phyloP scores from a whole-genome alignment of 1,140 invertebrate genomes.

The Pachypsylla venusta region DNA sequence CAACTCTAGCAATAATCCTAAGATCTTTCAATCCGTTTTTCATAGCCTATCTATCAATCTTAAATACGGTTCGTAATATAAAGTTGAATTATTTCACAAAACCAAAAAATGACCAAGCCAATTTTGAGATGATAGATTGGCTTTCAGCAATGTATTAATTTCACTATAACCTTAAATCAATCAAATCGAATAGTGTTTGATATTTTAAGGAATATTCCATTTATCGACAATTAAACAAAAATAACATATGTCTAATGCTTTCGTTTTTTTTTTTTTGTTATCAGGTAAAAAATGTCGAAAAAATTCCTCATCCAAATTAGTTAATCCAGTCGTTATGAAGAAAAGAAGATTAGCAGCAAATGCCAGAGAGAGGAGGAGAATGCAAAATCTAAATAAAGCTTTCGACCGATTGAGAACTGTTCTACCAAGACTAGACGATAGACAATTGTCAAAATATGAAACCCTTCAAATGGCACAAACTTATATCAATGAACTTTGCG shows the following conservation, averaged over 20 bases:
- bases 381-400: conserved; percentile 88
- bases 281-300: not conserved
- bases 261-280: not conserved
- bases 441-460: conserved; percentile 90
- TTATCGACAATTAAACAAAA: not conserved
- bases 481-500: conserved; percentile 78
- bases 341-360: conserved; percentile 83
- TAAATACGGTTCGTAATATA: too few species aligned
- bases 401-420: conserved; percentile 80
- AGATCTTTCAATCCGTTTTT: too few species aligned
- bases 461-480: conserved; percentile 94
- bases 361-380: conserved; percentile 73
- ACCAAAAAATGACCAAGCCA: too few species aligned
- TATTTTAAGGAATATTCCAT: too few species aligned
- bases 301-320: conserved; percentile 36
- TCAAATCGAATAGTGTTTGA: too few species aligned
- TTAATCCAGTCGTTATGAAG: conserved; percentile 57
- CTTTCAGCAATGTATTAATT: too few species aligned
- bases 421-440: conserved; percentile 74
- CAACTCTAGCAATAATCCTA: too few species aligned
- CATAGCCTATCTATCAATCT: too few species aligned
- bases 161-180: too few species aligned
- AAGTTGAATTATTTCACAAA: too few species aligned
- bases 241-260: too few species aligned
- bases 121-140: too few species aligned